Evolutionary conservation across 2,797 vertebrate genomes (phyloP).

Genomic region (Champsocephalus esox): DNA sequence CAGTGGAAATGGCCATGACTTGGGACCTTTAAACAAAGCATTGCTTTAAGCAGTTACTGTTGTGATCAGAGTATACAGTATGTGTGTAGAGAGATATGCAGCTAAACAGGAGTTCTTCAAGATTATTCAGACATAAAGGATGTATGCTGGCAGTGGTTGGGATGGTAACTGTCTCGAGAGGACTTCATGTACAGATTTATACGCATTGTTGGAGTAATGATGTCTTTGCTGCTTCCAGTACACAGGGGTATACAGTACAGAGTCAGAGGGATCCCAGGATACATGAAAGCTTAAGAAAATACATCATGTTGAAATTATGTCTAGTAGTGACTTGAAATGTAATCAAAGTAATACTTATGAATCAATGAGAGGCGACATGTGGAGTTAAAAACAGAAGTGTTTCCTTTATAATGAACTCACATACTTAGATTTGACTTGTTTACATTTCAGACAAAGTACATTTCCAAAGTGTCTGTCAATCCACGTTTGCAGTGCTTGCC

Average conservation of each 20-base stretch:
- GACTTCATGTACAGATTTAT: background rate
- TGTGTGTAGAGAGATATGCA: background rate
- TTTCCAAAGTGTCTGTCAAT: constrained; percentile 61
- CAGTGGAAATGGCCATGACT: too few relatives aligned
- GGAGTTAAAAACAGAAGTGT: constrained; percentile 5
- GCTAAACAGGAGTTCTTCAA: background rate
- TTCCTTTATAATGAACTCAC: constrained; percentile 38
- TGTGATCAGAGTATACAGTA: constrained; percentile 15
- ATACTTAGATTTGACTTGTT: constrained; percentile 34
- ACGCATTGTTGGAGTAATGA: constrained; percentile 13
- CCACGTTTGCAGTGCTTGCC: constrained; percentile 48
- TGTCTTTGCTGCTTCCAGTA: background rate
- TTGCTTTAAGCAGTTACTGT: constrained; percentile 32
- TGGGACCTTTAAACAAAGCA: constrained; percentile 24
- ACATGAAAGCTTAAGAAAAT: constrained; percentile 3
- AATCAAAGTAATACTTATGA: constrained; percentile 5
- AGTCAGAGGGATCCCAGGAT: constrained; percentile 5
- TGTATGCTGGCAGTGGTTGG: background rate
- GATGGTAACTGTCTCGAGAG: constrained; percentile 9
- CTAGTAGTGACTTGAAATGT: background rate
- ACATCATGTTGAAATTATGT: background rate
- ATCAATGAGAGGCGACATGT: background rate
- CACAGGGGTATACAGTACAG: background rate
- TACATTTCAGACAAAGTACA: constrained; percentile 43
- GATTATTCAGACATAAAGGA: constrained; percentile 18